Evolutionary conservation across 2,113 vertebrate genomes (phyloP).

Genomic region (Alexandromys fortis): DNA sequence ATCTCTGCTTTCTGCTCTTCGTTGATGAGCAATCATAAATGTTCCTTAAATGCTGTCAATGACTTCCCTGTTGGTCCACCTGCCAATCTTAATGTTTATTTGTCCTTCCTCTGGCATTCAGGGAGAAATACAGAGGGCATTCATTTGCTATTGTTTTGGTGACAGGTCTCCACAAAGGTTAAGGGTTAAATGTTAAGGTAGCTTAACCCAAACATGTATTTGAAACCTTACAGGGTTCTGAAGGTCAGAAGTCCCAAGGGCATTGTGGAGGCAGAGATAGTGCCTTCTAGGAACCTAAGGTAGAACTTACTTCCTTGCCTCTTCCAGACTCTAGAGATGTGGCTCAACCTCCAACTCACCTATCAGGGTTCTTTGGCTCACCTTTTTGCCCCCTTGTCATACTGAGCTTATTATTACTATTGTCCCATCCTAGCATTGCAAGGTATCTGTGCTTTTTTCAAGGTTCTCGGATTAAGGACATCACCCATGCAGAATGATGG

Average conservation of each 20-base stretch:
- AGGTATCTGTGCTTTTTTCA: accelerated
- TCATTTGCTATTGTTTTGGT: neutral
- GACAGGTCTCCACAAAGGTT: neutral
- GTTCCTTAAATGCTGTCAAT: no score
- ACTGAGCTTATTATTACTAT: neutral
- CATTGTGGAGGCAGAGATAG: accelerated
- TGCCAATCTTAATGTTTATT: accelerated
- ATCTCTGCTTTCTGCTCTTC: neutral
- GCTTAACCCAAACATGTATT: neutral
- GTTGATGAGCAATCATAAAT: neutral
- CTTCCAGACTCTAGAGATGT: neutral
- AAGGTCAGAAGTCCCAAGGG: neutral
- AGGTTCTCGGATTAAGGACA: no score
- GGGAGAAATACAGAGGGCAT: accelerated
- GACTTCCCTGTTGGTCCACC: neutral
- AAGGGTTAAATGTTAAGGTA: neutral
- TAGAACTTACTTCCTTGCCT: accelerated
- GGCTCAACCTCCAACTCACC: neutral
- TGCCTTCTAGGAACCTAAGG: neutral
- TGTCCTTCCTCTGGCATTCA: no score
- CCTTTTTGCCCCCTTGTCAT: accelerated
- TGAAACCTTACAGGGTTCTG: neutral
- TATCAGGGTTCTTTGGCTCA: neutral
- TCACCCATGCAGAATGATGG: accelerated
- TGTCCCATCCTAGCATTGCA: no score